Base-by-base conservation (phyloP, 2,113 vertebrate genomes). In the Oncorhynchus mykiss region DNA sequence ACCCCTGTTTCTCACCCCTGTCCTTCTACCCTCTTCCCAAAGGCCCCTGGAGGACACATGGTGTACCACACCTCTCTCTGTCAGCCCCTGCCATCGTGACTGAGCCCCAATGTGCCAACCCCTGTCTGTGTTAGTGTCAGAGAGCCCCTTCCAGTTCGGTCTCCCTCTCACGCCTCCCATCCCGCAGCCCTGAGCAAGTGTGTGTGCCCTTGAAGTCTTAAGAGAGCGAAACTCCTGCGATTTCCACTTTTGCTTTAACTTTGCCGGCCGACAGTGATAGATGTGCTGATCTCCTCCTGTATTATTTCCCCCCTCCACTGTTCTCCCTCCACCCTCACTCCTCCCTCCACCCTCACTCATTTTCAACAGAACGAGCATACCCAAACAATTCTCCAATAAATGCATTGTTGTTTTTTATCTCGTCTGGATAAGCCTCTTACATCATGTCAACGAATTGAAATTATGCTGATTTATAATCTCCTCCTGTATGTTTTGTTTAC, bases 151-250 rank as follows among this genome's bases (percentile, higher is more conserved):
- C 6, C 54, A 6, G 16, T 4, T 57, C 54, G 7, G 54, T 65
- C 62, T 57, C 13, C 18, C 39, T 39, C 39, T 39, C 39, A 77
- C 72, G 7, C 24, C 7, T 9, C 16, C n/a, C 60, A 73, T 77
- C 8, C 7, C 2, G 34, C 34, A 39, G 8, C 34, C 66, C 48
- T 24, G 69, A 68, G 78, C 68, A 75, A 6, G 71, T 27, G 60
- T 51, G 66, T 59, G 51, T 72, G 71, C 24, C 90, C 89, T 90
- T 93, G 89, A 90, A 84, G 82, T 78, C 72, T 64, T 73, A 27
- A 71, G 67, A 27, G 72, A 86, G 76, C 78, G 80, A 72, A 72
- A 81, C 77, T 70, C 39, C 71, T 70, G 83, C 34, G 72, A 74
- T 88, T 91, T 88, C 71, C 60, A 72, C 72, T 65, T 25, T 27